Evolutionary conservation across 2,797 vertebrate species (phyloP).

Genomic region (Smutsia gigantea): DNA sequence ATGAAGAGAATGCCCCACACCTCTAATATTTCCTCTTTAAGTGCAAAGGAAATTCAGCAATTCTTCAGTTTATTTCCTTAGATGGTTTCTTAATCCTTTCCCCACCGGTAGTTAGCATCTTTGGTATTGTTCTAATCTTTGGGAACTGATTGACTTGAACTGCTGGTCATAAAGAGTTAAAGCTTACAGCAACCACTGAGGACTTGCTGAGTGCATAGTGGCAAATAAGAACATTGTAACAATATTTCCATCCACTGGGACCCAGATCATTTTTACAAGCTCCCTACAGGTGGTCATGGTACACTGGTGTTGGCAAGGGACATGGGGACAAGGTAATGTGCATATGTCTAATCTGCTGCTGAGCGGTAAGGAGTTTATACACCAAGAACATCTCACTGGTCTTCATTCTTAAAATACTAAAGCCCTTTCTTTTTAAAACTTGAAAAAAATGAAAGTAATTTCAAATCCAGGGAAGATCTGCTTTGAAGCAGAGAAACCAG

Average conservation of each 20-base stretch:
- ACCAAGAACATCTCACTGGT: neutral
- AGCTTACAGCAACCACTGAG: neutral
- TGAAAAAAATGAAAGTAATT: constrained; percentile 3
- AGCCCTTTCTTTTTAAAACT: neutral
- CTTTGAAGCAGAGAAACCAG: constrained; percentile 35
- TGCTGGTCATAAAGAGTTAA: constrained; percentile 12
- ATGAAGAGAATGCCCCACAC: neutral
- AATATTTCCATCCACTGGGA: neutral
- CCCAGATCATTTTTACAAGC: neutral
- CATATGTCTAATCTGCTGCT: neutral
- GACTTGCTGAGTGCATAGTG: neutral
- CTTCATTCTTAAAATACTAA: constrained; percentile 17
- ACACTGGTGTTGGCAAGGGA: neutral
- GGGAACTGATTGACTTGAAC: constrained; percentile 40
- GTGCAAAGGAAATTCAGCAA: neutral
- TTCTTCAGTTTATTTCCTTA: constrained; percentile 40
- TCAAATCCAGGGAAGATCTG: constrained; percentile 34
- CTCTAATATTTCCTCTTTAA: neutral
- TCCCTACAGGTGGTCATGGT: neutral
- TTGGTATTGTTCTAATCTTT: neutral
- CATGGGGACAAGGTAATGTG: neutral
- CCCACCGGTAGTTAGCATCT: neutral
- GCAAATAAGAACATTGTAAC: neutral
- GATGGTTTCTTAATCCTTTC: constrained; percentile 56
- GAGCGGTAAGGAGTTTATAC: neutral